Conservation (phyloP, 2,113 vertebrate genomes). For the Eulacestoma nigropectus region DNA sequence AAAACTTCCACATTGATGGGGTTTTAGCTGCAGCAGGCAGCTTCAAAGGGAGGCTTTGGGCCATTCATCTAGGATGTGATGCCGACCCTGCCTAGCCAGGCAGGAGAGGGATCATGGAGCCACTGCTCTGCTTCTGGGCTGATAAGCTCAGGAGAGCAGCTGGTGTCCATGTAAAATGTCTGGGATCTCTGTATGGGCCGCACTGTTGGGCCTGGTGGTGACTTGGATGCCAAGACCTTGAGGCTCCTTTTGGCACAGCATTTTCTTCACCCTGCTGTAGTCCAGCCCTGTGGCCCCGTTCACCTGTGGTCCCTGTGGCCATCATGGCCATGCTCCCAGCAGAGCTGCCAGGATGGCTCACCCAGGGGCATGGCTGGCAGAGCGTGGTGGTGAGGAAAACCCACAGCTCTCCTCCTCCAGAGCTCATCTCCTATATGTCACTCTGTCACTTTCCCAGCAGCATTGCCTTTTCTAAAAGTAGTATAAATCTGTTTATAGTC, state of each 20-base stretch:
- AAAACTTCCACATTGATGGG: background rate
- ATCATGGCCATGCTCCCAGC: fast-evolving
- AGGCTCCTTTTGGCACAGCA: background rate
- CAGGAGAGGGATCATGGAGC: background rate
- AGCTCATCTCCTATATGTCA: background rate
- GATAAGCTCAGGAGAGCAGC: background rate
- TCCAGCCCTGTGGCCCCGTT: background rate
- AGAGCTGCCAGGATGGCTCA: background rate
- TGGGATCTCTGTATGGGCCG: background rate
- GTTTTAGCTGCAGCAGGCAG: background rate
- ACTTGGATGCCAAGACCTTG: background rate
- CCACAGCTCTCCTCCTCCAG: background rate
- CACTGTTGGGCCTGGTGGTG: background rate
- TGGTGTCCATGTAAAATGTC: background rate
- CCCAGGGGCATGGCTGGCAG: background rate
- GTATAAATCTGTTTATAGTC: background rate
- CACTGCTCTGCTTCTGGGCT: background rate
- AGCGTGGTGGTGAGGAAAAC: background rate
- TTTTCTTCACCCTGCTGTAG: background rate
- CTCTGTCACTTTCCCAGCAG: background rate
- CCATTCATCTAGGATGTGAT: background rate
- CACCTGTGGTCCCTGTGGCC: background rate
- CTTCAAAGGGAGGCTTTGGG: background rate
- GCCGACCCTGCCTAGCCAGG: background rate
- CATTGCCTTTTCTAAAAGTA: background rate